Base-by-base conservation (phyloP, 2,888 invertebrate genomes). In the Chelonus formosanus region DNA sequence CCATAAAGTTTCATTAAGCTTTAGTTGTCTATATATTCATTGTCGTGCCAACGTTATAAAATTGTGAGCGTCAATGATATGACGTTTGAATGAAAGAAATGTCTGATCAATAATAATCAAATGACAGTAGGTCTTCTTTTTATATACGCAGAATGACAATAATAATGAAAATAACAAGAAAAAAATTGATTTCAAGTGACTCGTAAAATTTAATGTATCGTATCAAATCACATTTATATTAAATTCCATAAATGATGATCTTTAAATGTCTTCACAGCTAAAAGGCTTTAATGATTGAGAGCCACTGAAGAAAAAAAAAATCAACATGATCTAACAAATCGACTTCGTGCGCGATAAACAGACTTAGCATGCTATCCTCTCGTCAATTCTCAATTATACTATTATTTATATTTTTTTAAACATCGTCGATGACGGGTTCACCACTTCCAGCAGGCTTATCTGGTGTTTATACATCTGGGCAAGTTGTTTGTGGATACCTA, bases 1-100 rank as follows among this genome's bases (percentile, higher is more conserved):
- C 81, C 82, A 83, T 84, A 82, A 83, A 83, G 83, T 83, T 83
- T 84, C 84, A 83, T 84, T 83, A 84, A 82, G 81, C 74, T 77
- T 76, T 75, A 77, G 44, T 74, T 80, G 78, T 80, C 81, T 77
- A 78, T 82, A 80, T 79, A 79, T 76, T 77, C 75, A 71, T 57
- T 67, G 67, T 40, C 50, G 60, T 78, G 78, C 77, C 78, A 78
- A 78, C 80, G 78, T 80, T 81, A 78, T 80, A 76, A 77, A 79
- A 74, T 70, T 73, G 72, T 75, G 75, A 73, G 71, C 34, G 50
- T 56, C 45, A 50, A 50, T 68, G 70, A 59, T 62, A 62, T 63
- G 65, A 68, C 48, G 40, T 59, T 65, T 67, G 73, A 70, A 71
- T 73, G 74, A 74, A 78, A 73, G 78, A 82, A 79, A 77, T 59